These are phyloP conservation scores for Anarhynchus alexandrinus DNA, from an alignment of 2,113 vertebrate genomes.

Conservation along the genomic window DNA sequence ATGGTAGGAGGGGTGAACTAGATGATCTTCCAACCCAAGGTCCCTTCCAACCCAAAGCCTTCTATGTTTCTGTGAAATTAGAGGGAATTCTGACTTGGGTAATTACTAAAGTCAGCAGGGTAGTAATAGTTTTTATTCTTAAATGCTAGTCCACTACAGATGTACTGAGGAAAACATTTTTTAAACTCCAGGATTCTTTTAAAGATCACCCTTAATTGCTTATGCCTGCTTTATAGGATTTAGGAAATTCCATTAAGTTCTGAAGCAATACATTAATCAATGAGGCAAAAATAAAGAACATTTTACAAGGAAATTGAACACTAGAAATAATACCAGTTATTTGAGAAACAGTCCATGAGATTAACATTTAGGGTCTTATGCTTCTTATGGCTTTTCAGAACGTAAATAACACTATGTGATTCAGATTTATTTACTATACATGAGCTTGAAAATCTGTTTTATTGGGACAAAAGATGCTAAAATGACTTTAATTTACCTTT, in stretches of 20 bases:
- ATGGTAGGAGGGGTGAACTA: not conserved
- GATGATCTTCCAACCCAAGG: not conserved
- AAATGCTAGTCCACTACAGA: not conserved
- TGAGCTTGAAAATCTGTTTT: not conserved
- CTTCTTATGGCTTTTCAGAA: not conserved
- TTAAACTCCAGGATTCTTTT: not conserved
- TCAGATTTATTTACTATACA: not conserved
- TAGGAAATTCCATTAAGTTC: not conserved
- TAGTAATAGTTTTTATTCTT: not conserved
- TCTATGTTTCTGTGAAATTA: not conserved
- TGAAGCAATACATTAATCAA: not conserved
- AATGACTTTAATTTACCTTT: not conserved
- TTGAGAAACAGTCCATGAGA: not conserved
- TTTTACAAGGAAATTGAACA: not conserved
- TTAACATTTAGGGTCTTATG: not conserved
- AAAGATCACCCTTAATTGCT: not conserved
- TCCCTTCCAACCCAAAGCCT: not conserved
- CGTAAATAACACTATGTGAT: not conserved
- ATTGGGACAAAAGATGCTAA: not conserved
- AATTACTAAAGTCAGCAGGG: not conserved
- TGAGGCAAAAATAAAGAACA: not conserved
- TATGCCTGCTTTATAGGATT: not conserved
- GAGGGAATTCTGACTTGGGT: not conserved
- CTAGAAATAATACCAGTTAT: not conserved
- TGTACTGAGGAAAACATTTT: not conserved